phyloP scores from a whole-genome alignment of 2,888 invertebrate species.

The Gymnoscelis rufifasciata region DNA sequence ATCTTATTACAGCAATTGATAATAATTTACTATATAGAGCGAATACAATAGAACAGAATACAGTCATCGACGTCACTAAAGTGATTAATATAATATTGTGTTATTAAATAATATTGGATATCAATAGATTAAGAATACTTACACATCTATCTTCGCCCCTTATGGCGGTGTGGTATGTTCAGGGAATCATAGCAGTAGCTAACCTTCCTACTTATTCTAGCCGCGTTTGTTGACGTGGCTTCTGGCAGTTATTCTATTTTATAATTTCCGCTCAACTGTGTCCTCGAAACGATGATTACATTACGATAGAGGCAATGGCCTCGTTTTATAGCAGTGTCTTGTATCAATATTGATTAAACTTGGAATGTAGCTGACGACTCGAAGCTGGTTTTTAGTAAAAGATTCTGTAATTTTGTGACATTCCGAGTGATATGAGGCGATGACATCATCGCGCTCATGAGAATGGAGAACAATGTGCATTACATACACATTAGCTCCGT shows the following conservation, averaged over 20 bases:
- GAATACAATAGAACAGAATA: conserved; percentile 32
- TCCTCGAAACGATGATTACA: conserved; percentile 40
- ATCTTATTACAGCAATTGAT: conserved; percentile 21
- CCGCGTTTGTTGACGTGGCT: conserved; percentile 14
- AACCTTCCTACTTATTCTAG: conserved; percentile 7
- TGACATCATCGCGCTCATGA: conserved; percentile 52
- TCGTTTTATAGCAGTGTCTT: conserved; percentile 37
- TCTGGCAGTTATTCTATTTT: conserved; percentile 37
- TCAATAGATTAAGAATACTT: conserved; percentile 1
- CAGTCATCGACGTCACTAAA: conserved; percentile 31
- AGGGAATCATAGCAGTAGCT: conserved; percentile 6
- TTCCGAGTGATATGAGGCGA: conserved; percentile 42
- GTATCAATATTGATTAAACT: conserved; percentile 51
- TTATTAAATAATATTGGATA: conserved; percentile 29
- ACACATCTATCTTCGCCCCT: conserved; percentile 2
- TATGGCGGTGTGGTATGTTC: background rate
- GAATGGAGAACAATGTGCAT: conserved; percentile 50
- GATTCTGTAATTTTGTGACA: conserved; percentile 36
- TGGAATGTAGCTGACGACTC: conserved; percentile 41
- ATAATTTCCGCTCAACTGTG: conserved; percentile 44
- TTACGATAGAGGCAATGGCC: conserved; percentile 46
- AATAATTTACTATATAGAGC: conserved; percentile 10
- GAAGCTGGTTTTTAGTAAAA: conserved; percentile 36
- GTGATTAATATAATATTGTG: conserved; percentile 32
- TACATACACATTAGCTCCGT: conserved; percentile 33